These are phyloP conservation scores for Chlorodrepanis virens DNA, from an alignment of 2,113 vertebrate species.

Conservation along the genomic window DNA sequence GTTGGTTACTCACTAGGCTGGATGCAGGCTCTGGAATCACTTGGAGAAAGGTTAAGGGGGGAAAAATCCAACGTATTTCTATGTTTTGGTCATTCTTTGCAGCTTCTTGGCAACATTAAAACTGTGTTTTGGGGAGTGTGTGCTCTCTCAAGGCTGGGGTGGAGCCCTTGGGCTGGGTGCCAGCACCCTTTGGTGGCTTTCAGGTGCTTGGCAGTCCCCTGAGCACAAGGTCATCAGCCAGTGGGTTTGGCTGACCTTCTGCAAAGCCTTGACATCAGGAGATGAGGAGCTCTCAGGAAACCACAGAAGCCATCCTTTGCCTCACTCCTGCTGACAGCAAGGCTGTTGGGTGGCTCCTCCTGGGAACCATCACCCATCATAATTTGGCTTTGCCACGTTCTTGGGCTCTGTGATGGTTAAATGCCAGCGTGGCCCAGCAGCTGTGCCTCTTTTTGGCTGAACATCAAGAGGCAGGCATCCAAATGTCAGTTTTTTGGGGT, in stretches of 20 bases:
- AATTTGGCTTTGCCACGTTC: background rate
- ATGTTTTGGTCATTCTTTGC: background rate
- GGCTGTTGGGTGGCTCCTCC: background rate
- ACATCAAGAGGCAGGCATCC: background rate
- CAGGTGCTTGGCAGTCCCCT: background rate
- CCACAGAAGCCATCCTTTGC: background rate
- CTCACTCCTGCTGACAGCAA: background rate
- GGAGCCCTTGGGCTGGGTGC: background rate
- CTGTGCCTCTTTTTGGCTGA: background rate
- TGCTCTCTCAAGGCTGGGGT: background rate
- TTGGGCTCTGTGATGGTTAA: background rate
- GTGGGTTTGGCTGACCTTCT: background rate
- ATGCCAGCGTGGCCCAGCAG: background rate
- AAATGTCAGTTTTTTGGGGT: background rate
- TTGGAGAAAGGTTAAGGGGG: background rate
- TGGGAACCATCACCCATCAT: background rate
- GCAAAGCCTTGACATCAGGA: background rate
- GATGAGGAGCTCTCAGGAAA: background rate
- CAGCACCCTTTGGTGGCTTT: background rate
- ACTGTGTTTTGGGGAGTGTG: rapidly evolving
- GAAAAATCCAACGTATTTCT: rapidly evolving
- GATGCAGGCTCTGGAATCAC: background rate
- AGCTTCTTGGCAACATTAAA: background rate
- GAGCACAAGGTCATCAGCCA: background rate
- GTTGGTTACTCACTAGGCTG: rapidly evolving